A percentile compares a stretch with the other conserved stretches of the same genome.
These are phyloP conservation scores for Nettapus auritus DNA, from an alignment of 2,113 vertebrate genomes.

Conservation along the genomic window DNA sequence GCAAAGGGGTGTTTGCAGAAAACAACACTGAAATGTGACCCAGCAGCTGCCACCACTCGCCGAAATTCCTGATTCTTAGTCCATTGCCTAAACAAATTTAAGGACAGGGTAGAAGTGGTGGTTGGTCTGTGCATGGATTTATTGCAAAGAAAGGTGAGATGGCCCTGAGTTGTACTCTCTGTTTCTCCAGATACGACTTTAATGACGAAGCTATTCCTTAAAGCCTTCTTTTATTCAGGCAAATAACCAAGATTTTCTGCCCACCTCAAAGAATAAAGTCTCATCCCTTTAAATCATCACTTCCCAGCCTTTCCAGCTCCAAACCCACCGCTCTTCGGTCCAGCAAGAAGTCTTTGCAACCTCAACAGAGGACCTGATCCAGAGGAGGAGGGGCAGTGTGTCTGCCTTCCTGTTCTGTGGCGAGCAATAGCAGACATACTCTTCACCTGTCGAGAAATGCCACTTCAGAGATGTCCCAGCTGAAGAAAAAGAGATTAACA, in stretches of 20 bases:
- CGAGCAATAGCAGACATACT: not conserved
- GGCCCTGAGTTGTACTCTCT: not conserved
- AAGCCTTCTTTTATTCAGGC: not conserved
- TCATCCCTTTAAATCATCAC: not conserved
- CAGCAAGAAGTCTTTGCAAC: not conserved
- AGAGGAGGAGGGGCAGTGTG: fast-evolving
- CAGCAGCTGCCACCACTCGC: not conserved
- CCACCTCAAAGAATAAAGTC: not conserved
- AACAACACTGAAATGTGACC: not conserved
- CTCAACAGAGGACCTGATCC: fast-evolving
- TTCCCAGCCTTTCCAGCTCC: not conserved
- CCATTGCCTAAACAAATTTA: not conserved
- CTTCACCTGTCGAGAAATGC: not conserved
- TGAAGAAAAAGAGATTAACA: not conserved
- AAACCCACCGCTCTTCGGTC: not conserved
- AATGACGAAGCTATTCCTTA: not conserved
- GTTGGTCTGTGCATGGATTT: not conserved
- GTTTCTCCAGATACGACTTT: not conserved
- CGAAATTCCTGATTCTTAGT: not conserved
- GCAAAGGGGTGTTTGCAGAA: not conserved
- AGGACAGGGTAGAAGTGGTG: not conserved
- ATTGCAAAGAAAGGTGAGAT: not conserved
- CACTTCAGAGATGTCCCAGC: not conserved
- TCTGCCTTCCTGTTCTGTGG: not conserved
- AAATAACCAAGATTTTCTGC: not conserved